phyloP scores from a whole-genome alignment of 2,797 vertebrate genomes.

The Poeciliopsis presidionis region DNA sequence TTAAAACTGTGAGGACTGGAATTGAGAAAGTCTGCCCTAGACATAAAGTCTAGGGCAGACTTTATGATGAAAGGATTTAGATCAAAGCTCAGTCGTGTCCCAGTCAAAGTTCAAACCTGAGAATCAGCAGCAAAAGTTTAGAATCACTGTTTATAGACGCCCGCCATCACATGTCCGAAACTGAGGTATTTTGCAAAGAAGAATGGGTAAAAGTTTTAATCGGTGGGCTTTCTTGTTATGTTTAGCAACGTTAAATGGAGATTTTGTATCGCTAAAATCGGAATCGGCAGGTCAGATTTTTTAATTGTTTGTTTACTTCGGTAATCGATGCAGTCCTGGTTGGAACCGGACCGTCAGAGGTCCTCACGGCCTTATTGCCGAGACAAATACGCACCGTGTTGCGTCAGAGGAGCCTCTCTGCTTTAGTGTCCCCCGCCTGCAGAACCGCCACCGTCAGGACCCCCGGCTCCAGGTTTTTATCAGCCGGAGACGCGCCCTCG shows the following conservation, averaged over 20 bases:
- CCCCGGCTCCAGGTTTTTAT: constrained; percentile 68
- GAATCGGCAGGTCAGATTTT: no score
- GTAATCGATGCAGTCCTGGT: no score
- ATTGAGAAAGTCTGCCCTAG: no score
- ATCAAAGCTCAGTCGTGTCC: background rate
- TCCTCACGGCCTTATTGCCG: constrained; percentile 1
- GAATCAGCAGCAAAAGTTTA: background rate
- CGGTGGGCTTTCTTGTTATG: background rate
- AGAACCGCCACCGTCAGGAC: constrained; percentile 48
- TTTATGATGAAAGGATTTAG: no score
- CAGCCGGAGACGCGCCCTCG: constrained; percentile 29
- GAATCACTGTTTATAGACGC: background rate
- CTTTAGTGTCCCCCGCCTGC: constrained; percentile 37
- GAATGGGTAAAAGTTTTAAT: background rate
- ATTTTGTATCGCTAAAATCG: no score
- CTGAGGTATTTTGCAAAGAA: background rate
- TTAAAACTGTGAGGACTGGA: no score
- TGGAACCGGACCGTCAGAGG: background rate
- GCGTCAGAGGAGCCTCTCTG: constrained; percentile 71
- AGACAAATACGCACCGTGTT: constrained; percentile 48
- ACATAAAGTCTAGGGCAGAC: no score
- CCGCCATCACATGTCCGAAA: no score
- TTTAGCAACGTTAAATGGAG: no score
- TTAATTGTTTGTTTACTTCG: no score
- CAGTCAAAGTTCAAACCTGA: background rate